Percentiles rank a stretch among this genome's conserved stretches.
Evolutionary conservation across 2,113 vertebrate genomes (phyloP).

Genomic region (Arvicanthis niloticus): DNA sequence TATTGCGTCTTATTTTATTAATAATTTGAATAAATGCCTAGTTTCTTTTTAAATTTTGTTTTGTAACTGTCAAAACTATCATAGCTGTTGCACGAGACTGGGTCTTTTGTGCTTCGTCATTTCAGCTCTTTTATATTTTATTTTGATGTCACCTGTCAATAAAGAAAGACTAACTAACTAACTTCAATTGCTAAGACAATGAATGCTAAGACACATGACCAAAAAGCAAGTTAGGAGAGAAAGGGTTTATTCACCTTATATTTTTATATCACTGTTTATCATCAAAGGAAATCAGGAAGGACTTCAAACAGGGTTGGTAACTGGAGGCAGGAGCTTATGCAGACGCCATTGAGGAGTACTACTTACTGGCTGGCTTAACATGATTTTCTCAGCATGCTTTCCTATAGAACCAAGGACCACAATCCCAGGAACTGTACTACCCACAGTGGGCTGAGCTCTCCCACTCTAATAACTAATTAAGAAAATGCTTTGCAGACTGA

Average conservation of each 20-base stretch:
- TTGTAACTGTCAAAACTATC: conserved; percentile 24
- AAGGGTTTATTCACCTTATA: not conserved
- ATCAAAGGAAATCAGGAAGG: not conserved
- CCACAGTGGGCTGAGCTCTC: not conserved
- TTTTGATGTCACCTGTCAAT: conserved; percentile 18
- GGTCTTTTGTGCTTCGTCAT: not conserved
- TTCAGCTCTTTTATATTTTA: not conserved
- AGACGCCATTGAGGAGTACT: not conserved
- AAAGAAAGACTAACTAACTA: not conserved
- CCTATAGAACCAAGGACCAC: not conserved
- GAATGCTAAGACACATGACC: not conserved
- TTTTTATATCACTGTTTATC: not conserved
- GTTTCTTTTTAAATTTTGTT: conserved; percentile 16
- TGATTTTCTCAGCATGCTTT: not conserved
- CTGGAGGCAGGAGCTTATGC: not conserved
- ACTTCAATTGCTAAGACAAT: not conserved
- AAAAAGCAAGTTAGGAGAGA: not conserved
- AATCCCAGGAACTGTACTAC: not conserved
- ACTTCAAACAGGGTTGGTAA: not conserved
- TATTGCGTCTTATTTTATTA: not conserved
- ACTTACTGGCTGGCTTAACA: not conserved
- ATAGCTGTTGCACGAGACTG: not conserved
- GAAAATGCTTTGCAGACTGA: not conserved
- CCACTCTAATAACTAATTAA: not conserved
- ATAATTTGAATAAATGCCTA: not conserved